A percentile compares a stretch with the other conserved stretches of the same genome.
phyloP scores from a whole-genome alignment of 2,888 invertebrate genomes.

The Sabatieria punctata region DNA sequence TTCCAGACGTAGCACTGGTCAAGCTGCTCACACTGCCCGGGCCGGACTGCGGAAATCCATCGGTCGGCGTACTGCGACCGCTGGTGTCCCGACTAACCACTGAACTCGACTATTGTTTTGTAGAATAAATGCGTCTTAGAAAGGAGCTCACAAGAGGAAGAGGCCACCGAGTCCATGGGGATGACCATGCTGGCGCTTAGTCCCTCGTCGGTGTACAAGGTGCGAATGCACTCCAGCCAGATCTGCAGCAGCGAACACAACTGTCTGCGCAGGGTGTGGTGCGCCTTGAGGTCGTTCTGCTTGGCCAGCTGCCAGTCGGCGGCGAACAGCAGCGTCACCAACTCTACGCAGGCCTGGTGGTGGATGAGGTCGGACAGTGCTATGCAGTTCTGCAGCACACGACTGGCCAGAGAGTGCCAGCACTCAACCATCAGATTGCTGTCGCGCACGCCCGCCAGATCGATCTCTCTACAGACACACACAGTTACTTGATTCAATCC shows the following conservation, averaged over 20 bases:
- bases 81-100: not conserved
- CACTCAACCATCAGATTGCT: conserved; percentile 4
- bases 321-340: conserved; percentile 5
- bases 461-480: not conserved
- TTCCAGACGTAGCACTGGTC: not conserved
- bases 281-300: not conserved
- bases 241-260: conserved; percentile 8
- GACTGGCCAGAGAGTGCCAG: conserved; percentile 6
- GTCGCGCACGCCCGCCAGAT: conserved; percentile 4
- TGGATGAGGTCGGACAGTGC: conserved; percentile 2
- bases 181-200: not conserved
- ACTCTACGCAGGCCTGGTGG: conserved; percentile 6
- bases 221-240: conserved; percentile 6
- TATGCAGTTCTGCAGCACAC: conserved; percentile 5
- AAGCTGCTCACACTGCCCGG: not conserved
- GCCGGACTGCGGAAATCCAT: too few species aligned
- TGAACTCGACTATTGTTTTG: too few species aligned
- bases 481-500: too few species aligned
- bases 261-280: conserved; percentile 2
- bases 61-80: conserved; percentile 1
- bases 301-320: conserved; percentile 2
- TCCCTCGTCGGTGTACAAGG: conserved; percentile 1
- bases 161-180: not conserved
- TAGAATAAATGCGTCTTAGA: too few species aligned
- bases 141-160: not conserved